phyloP scores from a whole-genome alignment of 2,113 vertebrate genomes.

The Pandion haliaetus region DNA sequence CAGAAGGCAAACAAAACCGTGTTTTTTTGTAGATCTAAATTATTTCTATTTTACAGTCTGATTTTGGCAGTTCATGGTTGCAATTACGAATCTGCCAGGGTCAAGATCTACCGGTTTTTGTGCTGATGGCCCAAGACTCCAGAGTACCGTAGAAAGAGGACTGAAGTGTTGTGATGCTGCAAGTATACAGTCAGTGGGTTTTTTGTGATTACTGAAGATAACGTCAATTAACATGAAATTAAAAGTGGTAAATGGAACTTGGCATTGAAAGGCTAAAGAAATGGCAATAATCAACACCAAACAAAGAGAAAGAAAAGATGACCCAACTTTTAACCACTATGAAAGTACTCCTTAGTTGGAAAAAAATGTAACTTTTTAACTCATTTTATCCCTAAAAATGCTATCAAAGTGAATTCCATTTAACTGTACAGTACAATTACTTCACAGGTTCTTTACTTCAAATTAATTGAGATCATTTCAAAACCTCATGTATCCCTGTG shows the following conservation, averaged over 20 bases:
- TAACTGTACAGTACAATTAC: not conserved
- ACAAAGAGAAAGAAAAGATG: not conserved
- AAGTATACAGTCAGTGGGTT: fast-evolving
- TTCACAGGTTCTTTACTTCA: not conserved
- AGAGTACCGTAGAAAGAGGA: not conserved
- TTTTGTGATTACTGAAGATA: not conserved
- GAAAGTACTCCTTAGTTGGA: not conserved
- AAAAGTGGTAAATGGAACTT: not conserved
- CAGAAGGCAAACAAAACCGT: not conserved
- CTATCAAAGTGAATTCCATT: not conserved
- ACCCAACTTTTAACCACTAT: not conserved
- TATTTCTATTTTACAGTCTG: not conserved
- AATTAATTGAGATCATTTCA: not conserved
- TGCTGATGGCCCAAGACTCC: not conserved
- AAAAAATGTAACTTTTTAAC: not conserved
- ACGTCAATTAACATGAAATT: not conserved
- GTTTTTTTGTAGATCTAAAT: not conserved
- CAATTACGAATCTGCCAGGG: not conserved
- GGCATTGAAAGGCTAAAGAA: not conserved
- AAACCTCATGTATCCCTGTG: not conserved
- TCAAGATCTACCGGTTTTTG: not conserved
- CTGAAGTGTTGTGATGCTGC: not conserved
- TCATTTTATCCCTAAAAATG: not conserved
- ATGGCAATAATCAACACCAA: not conserved
- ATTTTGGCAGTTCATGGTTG: not conserved